These are phyloP conservation scores for Synanthedon formicaeformis DNA, from an alignment of 2,888 invertebrate species.

Conservation along the genomic window DNA sequence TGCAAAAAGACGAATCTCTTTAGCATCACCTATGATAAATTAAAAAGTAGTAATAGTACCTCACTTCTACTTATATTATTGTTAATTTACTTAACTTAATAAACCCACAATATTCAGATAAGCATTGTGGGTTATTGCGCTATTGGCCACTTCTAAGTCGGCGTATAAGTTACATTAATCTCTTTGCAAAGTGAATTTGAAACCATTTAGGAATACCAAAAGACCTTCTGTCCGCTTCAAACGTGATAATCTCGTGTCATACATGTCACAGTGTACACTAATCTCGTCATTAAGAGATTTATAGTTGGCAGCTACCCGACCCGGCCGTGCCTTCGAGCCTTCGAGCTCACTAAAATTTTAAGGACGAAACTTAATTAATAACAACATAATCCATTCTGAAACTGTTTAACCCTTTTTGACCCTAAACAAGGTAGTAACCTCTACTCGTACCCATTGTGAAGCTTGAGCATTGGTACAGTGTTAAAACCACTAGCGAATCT, in stretches of 20 bases:
- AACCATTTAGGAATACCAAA: too few species aligned
- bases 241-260: background rate
- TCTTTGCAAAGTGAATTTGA: too few species aligned
- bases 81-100: too few species aligned
- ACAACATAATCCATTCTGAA: conserved; percentile 23
- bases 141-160: too few species aligned
- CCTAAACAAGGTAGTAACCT: conserved; percentile 31
- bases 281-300: background rate
- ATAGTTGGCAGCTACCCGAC: background rate
- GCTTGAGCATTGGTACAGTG: background rate
- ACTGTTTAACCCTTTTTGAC: conserved; percentile 25
- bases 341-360: conserved; percentile 1
- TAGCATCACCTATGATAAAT: too few species aligned
- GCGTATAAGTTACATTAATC: conserved; percentile 16
- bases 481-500: too few species aligned
- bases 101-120: too few species aligned
- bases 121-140: too few species aligned
- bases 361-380: conserved; percentile 25
- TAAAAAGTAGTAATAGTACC: too few species aligned
- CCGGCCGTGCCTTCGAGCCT: background rate
- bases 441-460: background rate
- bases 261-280: background rate
- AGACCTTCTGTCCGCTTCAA: too few species aligned
- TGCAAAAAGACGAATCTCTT: too few species aligned
- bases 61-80: too few species aligned